phyloP scores from a whole-genome alignment of 2,113 vertebrate species.

The Paracanthobrama guichenoti region DNA sequence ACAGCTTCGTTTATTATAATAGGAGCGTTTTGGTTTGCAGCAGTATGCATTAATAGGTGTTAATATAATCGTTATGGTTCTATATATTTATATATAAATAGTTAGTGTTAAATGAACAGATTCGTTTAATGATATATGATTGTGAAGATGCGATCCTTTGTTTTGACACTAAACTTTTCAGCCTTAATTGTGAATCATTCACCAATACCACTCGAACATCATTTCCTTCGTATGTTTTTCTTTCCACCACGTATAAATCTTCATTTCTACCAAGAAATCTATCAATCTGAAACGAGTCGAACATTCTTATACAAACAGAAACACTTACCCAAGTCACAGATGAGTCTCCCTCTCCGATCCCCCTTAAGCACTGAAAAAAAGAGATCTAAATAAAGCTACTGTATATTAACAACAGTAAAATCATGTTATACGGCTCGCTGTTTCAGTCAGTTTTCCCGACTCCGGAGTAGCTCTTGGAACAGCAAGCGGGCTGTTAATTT shows the following conservation, averaged over 20 bases:
- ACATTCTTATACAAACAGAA: neutral
- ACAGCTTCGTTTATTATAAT: neutral
- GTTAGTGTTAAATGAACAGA: neutral
- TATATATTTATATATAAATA: neutral
- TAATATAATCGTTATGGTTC: neutral
- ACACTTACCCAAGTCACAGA: conserved; percentile 4
- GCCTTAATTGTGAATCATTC: neutral
- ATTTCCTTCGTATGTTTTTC: neutral
- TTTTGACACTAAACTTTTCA: conserved; percentile 3
- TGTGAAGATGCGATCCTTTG: neutral
- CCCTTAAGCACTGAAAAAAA: neutral
- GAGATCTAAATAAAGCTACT: neutral
- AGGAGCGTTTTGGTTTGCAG: neutral
- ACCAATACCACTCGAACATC: neutral
- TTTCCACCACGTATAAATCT: neutral
- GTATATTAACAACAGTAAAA: neutral
- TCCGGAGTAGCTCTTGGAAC: neutral
- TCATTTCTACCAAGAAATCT: neutral
- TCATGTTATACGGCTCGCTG: neutral
- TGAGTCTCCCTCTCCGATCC: neutral
- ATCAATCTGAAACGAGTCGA: neutral
- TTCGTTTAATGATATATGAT: neutral
- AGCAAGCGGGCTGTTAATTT: conserved; percentile 1
- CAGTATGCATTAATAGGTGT: neutral
- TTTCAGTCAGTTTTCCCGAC: neutral